Evolutionary conservation across 2,113 vertebrate species (phyloP).

Genomic region (Rynchops niger): DNA sequence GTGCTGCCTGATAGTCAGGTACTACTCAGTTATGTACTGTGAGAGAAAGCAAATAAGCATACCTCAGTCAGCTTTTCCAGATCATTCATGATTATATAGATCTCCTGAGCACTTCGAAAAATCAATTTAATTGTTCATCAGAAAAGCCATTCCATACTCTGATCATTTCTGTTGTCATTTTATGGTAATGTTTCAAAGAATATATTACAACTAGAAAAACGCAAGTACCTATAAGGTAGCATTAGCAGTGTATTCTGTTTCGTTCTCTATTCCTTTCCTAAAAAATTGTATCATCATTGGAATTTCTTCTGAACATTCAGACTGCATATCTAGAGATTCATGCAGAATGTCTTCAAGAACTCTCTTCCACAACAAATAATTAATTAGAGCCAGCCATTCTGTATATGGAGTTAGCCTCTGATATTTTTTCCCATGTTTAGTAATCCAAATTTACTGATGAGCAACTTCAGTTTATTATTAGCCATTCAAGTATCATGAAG

Average conservation of each 20-base stretch:
- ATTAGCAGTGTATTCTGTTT: neutral
- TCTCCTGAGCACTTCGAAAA: neutral
- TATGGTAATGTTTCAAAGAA: neutral
- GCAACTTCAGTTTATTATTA: neutral
- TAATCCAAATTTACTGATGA: neutral
- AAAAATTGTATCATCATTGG: neutral
- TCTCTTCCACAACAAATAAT: neutral
- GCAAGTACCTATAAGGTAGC: neutral
- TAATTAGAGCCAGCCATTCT: neutral
- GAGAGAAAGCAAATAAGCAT: neutral
- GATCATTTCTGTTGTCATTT: neutral
- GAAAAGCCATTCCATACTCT: neutral
- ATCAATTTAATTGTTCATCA: neutral
- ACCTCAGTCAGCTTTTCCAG: neutral
- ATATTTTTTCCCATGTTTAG: neutral
- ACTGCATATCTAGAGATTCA: neutral
- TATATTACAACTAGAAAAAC: neutral
- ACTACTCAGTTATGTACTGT: neutral
- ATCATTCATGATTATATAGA: neutral
- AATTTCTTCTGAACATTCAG: neutral
- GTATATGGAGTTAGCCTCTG: neutral
- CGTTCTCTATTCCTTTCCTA: neutral
- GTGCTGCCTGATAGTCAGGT: neutral
- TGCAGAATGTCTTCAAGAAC: neutral
- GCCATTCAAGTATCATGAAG: neutral